Evolutionary conservation across 30 jellyfish, hydroid and myxozoan species (phyloP).

Genomic region (Turritopsis dohrnii): DNA sequence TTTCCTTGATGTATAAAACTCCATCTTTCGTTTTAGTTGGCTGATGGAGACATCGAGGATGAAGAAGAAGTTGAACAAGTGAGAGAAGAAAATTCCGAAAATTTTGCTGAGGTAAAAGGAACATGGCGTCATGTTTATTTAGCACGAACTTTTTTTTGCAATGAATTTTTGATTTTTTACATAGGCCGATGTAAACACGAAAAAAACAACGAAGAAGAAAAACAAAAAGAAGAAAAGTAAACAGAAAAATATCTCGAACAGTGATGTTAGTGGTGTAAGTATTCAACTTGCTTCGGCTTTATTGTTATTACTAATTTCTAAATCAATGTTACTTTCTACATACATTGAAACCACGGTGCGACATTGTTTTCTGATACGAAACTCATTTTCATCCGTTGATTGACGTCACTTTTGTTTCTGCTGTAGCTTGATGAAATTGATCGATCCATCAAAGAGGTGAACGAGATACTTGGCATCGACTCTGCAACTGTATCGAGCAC

Average conservation of each 20-base stretch:
- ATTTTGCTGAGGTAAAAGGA: background rate
- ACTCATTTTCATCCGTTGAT: background rate
- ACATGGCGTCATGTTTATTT: background rate
- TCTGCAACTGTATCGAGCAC: background rate
- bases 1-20: background rate
- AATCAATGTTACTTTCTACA: too few species aligned
- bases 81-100: background rate
- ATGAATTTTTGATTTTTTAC: background rate
- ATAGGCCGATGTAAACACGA: background rate
- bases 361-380: background rate
- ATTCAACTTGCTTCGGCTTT: too few species aligned
- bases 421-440: conserved; percentile 10
- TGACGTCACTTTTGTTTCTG: background rate
- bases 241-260: background rate
- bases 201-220: background rate
- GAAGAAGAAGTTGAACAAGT: background rate
- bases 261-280: background rate
- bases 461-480: conserved; percentile 7
- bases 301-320: too few species aligned
- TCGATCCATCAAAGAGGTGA: conserved; percentile 1
- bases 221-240: background rate
- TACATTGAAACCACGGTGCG: too few species aligned
- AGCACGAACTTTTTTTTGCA: background rate
- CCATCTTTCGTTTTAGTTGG: background rate
- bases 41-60: background rate